A percentile compares a stretch with the other conserved stretches of the same genome.
Conservation (phyloP, 2,797 vertebrate genomes). For the Poecilia wingei region DNA sequence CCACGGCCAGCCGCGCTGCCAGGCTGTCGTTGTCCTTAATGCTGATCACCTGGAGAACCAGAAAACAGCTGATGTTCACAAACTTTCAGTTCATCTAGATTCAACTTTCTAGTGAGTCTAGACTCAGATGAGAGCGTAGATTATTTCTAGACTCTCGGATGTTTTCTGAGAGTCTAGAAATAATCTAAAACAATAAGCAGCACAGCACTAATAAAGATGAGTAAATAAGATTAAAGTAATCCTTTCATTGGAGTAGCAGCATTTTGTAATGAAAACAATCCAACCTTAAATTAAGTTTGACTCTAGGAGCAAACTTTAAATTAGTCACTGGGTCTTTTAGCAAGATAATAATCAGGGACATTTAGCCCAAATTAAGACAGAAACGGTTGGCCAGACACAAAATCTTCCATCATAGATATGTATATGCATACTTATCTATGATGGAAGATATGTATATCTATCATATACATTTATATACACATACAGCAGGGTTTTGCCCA, state of each 20-base stretch:
- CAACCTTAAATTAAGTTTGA: not conserved
- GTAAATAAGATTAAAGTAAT: not conserved
- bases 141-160: too few species aligned
- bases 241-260: not conserved
- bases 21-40: slow-evolving; percentile 99
- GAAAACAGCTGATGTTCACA: slow-evolving; percentile 13
- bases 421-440: too few species aligned
- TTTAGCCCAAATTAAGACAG: not conserved
- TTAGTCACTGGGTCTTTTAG: not conserved
- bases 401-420: not conserved
- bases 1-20: slow-evolving; percentile 94
- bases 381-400: not conserved
- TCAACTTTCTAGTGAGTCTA: too few species aligned
- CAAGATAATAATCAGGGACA: not conserved
- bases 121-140: too few species aligned
- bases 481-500: too few species aligned
- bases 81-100: not conserved
- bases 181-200: not conserved
- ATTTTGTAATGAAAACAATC: slow-evolving; percentile 1
- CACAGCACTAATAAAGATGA: not conserved
- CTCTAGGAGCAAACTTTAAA: not conserved
- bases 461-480: too few species aligned
- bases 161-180: not conserved
- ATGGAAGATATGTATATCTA: too few species aligned
- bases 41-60: slow-evolving; percentile 89